A percentile compares a stretch with the other conserved stretches of the same genome.
phyloP scores from a whole-genome alignment of 2,888 invertebrate genomes.

The Drosophila stalkeri region DNA sequence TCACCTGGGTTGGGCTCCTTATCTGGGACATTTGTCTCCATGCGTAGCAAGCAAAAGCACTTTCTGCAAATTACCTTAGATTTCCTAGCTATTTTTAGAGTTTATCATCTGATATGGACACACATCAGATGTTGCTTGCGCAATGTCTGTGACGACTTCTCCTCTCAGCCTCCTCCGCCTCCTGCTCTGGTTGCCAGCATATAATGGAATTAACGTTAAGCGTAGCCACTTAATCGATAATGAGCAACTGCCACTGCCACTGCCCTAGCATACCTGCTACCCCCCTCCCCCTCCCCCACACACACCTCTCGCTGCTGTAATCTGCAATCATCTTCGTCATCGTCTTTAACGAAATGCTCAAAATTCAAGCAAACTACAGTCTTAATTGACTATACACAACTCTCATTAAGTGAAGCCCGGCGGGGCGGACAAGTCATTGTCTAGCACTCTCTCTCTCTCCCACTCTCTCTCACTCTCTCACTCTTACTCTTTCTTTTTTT shows the following conservation, averaged over 20 bases:
- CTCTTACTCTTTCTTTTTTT: not conserved
- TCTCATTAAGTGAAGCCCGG: constrained; percentile 33
- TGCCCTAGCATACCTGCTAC: not conserved
- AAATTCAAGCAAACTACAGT: constrained; percentile 20
- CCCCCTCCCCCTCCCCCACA: too few species aligned
- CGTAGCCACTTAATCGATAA: constrained; percentile 74
- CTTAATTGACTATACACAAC: constrained; percentile 8
- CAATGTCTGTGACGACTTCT: constrained; percentile 8
- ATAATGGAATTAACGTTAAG: constrained; percentile 67
- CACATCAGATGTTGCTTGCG: constrained; percentile 25
- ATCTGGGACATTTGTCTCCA: constrained; percentile 31
- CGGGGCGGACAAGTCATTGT: constrained; percentile 2
- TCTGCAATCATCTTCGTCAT: constrained; percentile 50
- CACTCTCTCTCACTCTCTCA: too few species aligned
- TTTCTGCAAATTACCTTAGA: constrained; percentile 62
- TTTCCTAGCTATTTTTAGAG: constrained; percentile 55
- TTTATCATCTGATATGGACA: constrained; percentile 14
- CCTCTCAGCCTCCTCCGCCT: not conserved
- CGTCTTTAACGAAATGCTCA: constrained; percentile 53
- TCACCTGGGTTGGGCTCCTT: constrained; percentile 48
- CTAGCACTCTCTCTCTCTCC: not conserved
- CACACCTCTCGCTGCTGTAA: not conserved
- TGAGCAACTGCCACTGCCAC: constrained; percentile 46
- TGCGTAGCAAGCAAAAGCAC: constrained; percentile 71
- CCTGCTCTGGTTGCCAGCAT: not conserved